Evolutionary conservation across 2,113 vertebrate genomes (phyloP).

Genomic region (Tragelaphus scriptus): DNA sequence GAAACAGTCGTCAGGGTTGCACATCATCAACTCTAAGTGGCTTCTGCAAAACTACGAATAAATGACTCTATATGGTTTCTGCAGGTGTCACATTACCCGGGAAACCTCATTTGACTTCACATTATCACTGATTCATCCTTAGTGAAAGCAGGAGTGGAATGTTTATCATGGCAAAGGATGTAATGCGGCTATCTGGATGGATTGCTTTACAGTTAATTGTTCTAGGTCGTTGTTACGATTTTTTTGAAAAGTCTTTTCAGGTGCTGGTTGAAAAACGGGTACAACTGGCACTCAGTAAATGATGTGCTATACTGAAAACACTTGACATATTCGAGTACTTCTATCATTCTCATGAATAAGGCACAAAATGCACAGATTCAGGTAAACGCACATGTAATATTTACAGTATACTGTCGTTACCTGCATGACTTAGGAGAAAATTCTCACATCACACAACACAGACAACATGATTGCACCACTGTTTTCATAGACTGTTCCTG

Average conservation of each 20-base stretch:
- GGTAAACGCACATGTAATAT: slow-evolving; percentile 95
- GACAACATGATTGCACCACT: slow-evolving; percentile 87
- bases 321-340: slow-evolving; percentile 85
- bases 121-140: slow-evolving; percentile 79
- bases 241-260: slow-evolving; percentile 57
- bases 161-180: slow-evolving; percentile 77
- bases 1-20: slow-evolving; percentile 74
- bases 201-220: slow-evolving; percentile 74
- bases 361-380: slow-evolving; percentile 99
- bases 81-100: slow-evolving; percentile 77
- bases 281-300: slow-evolving; percentile 78
- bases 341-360: slow-evolving; percentile 93
- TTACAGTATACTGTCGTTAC: slow-evolving; percentile 94
- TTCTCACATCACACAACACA: slow-evolving; percentile 78
- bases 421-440: slow-evolving; percentile 92
- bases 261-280: slow-evolving; percentile 78
- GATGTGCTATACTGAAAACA: slow-evolving; percentile 84
- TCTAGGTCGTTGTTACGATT: slow-evolving; percentile 46
- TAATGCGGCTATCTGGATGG: slow-evolving; percentile 75
- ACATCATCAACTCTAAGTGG: slow-evolving; percentile 70
- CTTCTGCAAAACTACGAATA: slow-evolving; percentile 73
- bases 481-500: slow-evolving; percentile 75
- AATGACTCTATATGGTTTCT: slow-evolving; percentile 70
- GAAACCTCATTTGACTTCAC: slow-evolving; percentile 80
- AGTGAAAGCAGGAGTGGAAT: slow-evolving; percentile 79